phyloP scores from a whole-genome alignment of 2,113 vertebrate genomes.

The Sceloporus undulatus region DNA sequence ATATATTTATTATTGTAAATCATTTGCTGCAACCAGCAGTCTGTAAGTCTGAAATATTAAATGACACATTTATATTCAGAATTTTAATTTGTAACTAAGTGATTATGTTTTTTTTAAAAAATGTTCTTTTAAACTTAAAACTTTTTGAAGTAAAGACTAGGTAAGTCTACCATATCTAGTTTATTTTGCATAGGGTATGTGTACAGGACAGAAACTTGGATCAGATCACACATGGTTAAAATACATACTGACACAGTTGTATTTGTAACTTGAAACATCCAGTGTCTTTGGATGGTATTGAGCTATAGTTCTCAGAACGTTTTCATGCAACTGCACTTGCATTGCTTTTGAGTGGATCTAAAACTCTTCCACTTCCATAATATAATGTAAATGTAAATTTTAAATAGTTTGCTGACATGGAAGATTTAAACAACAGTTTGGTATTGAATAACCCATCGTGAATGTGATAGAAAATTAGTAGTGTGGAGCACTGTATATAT shows the following conservation, averaged over 20 bases:
- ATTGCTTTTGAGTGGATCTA: slow-evolving; percentile 79
- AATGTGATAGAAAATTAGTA: slow-evolving; percentile 86
- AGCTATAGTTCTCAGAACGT: slow-evolving; percentile 75
- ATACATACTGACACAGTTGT: slow-evolving; percentile 68
- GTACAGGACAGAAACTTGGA: slow-evolving; percentile 72
- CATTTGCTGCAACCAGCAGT: slow-evolving; percentile 93
- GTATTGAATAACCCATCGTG: slow-evolving; percentile 81
- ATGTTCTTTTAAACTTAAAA: slow-evolving; percentile 80
- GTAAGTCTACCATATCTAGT: slow-evolving; percentile 76
- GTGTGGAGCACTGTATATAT: slow-evolving; percentile 87
- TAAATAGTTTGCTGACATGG: slow-evolving; percentile 81
- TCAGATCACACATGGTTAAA: slow-evolving; percentile 75
- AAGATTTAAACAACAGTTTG: slow-evolving; percentile 82
- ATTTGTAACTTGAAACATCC: slow-evolving; percentile 78
- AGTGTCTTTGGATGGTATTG: slow-evolving; percentile 70
- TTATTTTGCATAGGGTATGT: slow-evolving; percentile 79
- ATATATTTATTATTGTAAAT: slow-evolving; percentile 90
- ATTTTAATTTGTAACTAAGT: slow-evolving; percentile 86
- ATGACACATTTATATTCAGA: slow-evolving; percentile 88
- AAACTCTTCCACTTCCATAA: slow-evolving; percentile 79
- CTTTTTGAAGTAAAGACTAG: slow-evolving; percentile 80
- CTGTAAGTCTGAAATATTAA: slow-evolving; percentile 92
- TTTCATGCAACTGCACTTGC: slow-evolving; percentile 75
- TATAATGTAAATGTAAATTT: slow-evolving; percentile 82
- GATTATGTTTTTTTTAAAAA: slow-evolving; percentile 80